Evolutionary conservation across 2,113 vertebrate species (phyloP), one percentile per base, ranked within the genome.

Genomic region (Labrus mixtus): DNA sequence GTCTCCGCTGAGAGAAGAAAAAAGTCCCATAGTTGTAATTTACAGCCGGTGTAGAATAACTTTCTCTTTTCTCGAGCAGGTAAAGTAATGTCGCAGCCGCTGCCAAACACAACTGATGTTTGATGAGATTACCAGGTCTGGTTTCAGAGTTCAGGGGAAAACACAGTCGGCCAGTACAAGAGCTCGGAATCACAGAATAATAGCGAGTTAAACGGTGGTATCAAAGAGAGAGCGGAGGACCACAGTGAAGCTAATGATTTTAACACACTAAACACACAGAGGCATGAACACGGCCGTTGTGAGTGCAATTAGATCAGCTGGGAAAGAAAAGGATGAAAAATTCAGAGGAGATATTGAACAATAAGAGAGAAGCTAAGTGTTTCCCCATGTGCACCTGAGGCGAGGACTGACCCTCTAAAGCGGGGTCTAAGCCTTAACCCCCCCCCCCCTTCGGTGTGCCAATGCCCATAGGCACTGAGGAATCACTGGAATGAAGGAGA

Each of bases 41-140:
- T 94, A 94, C 90, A 89, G 83, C 87, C 71, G 75, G 88, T 85
- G 83, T 92, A 91, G 91, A 93, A 95, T 92, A 92, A 90, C 87
- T 68, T 90, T 91, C 58, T 93, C 70, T 91, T 82, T 83, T 87
- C 86, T 91, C 70, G 78, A 91, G 76, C 91, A 91, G 90, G 75
- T 93, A 88, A 85, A 93, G 88, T 79, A 76, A 85, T 81, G 88
- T 87, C 60, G 59, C 65, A 57, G 73, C 81, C n/a, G 79, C 65
- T 88, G 93, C 92, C 93, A 95, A 93, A 92, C 79, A 92, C 88
- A 92, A 94, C 90, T 3, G 15, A 60, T 22, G 62, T 82, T 74
- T 93, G 92, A 95, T 93, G 89, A 91, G 82, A 33, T 81, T 82
- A 95, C 72, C 93, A 93, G 93, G 88, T 88, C 77, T 77, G 84